Evolutionary conservation across 2,797 vertebrate genomes (phyloP), one percentile per base, ranked within the genome.

Genomic region (Coendou prehensilis): DNA sequence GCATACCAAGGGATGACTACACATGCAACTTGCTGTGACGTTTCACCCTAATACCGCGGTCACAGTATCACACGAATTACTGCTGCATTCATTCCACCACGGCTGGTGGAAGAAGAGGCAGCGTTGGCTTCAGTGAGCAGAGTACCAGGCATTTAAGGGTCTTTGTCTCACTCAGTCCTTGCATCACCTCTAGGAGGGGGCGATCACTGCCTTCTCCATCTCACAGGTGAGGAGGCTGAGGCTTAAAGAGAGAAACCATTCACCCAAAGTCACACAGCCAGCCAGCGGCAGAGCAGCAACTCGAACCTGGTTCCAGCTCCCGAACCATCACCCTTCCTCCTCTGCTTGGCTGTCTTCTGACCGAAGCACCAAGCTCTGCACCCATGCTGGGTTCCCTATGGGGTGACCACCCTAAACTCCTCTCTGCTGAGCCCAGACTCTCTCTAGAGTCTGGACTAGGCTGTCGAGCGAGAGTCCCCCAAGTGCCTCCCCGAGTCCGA

Each of bases 321-420:
- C 37, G 28, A 23, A 41, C 28, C 33, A 13, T 23, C 41, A 0
- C 33, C 71, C 61, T 89, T 75, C 50, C 69, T 95, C 47, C 79
- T 9, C 1, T 1, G 54, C 26, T 50, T 54, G 4, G 1, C 56
- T 2, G 11, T 23, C 93, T 86, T 37, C 28, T 30, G 3, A 17
- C 20, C 71, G 67, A 52, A 89, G 61, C 54, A 30, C 14, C 5
- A 14, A 84, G 37, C 37, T 61, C 71, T 30, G 33, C 4, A 1
- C n/a, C 64, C 6, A 0, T 0, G 23, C 67, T 79, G 8, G 23
- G 20, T 6, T 84, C 67, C 61, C 14, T n/a, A 0, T 0, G 0
- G 1, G 15, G 7, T 26, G 22, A 79, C 14, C 41, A 23, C 3
- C 26, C 37, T 45, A 5, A n/a, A 23, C 56, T 8, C 13, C 47